Conservation (phyloP, 1,140 invertebrate species). For the Procambarus clarkii region DNA sequence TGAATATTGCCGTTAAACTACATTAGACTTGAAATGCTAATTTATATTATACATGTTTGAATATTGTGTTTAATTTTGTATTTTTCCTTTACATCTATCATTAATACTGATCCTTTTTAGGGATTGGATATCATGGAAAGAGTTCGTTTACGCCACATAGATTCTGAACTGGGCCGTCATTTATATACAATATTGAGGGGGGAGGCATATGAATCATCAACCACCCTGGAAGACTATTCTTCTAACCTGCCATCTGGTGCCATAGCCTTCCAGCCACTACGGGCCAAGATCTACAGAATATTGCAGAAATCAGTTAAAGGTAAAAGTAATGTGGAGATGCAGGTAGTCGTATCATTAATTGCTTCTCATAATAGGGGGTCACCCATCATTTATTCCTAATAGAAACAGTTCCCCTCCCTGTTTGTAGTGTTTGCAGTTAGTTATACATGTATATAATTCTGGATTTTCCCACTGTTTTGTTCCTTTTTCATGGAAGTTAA, state of each 20-base stretch:
- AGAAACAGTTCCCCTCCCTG: not conserved
- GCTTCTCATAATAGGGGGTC: too few relatives aligned
- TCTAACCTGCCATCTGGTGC: constrained; percentile 70
- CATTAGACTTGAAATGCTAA: too few relatives aligned
- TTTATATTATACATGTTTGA: too few relatives aligned
- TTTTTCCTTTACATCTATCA: too few relatives aligned
- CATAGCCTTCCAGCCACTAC: constrained; percentile 69
- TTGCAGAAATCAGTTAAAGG: constrained; percentile 70
- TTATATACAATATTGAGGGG: constrained; percentile 71
- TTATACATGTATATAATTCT: not conserved
- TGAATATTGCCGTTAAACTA: too few relatives aligned
- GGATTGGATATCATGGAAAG: constrained; percentile 66
- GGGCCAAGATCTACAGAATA: constrained; percentile 73
- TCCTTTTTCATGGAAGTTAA: not conserved
- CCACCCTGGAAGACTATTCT: constrained; percentile 73
- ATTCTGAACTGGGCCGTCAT: constrained; percentile 66
- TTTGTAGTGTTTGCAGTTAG: not conserved
- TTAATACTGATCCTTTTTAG: not conserved
- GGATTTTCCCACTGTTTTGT: not conserved
- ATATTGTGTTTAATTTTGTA: too few relatives aligned
- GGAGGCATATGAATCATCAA: constrained; percentile 73
- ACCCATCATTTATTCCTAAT: too few relatives aligned
- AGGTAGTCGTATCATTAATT: too few relatives aligned
- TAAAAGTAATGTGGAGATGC: constrained; percentile 5
- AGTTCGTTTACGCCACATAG: constrained; percentile 62